These are phyloP conservation scores for Zaprionus camerounensis DNA, from an alignment of 1,140 invertebrate genomes.

Conservation along the genomic window DNA sequence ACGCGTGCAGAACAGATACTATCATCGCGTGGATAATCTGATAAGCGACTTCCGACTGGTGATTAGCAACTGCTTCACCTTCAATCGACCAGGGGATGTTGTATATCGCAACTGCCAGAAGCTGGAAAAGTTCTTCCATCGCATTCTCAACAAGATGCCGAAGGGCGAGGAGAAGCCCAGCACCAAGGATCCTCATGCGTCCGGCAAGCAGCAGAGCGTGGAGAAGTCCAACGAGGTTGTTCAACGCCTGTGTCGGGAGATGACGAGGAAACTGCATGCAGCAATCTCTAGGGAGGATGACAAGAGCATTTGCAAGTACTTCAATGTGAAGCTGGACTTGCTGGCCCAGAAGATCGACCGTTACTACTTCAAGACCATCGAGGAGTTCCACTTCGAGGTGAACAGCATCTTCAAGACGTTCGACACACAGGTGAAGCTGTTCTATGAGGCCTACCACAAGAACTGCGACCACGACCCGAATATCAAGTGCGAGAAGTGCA, in stretches of 20 bases:
- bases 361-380: constrained; percentile 36
- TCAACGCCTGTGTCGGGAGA: constrained; percentile 41
- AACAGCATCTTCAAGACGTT: constrained; percentile 48
- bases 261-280: constrained; percentile 32
- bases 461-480: constrained; percentile 1
- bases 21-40: constrained; percentile 31
- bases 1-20: constrained; percentile 57
- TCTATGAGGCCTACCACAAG: constrained; percentile 38
- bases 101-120: constrained; percentile 52
- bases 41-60: constrained; percentile 44
- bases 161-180: constrained; percentile 44
- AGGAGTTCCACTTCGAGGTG: constrained; percentile 53
- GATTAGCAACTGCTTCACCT: constrained; percentile 50
- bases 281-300: constrained; percentile 39
- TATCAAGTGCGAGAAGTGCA: not conserved
- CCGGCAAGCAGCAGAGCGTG: not conserved
- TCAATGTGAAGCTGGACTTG: constrained; percentile 40
- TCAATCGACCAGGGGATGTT: constrained; percentile 31
- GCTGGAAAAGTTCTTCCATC: constrained; percentile 56
- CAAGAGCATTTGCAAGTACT: constrained; percentile 42
- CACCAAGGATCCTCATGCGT: constrained; percentile 48
- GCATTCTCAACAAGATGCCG: constrained; percentile 36
- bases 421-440: constrained; percentile 23
- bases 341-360: constrained; percentile 49
- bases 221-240: constrained; percentile 9